Evolutionary conservation across 2,797 vertebrate species (phyloP).

Genomic region (Argya squamiceps): DNA sequence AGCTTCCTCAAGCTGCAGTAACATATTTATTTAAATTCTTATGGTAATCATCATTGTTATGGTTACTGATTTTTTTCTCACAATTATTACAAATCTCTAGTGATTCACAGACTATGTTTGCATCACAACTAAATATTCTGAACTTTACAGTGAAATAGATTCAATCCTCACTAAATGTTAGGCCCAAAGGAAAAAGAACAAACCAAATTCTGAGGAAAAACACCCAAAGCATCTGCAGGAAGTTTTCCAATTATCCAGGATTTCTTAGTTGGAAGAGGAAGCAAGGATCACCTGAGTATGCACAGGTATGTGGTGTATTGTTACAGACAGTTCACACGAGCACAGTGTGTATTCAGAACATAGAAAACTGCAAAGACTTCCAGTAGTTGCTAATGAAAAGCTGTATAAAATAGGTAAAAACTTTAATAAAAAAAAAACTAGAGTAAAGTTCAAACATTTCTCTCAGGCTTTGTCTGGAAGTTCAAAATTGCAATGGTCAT

Average conservation of each 20-base stretch:
- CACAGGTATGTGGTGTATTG: rapidly evolving
- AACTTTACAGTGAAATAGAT: not conserved
- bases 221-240: not conserved
- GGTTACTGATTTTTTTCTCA: not conserved
- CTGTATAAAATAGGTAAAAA: not conserved
- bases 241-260: not conserved
- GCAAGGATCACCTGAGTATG: not conserved
- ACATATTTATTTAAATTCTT: not conserved
- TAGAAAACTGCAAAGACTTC: not conserved
- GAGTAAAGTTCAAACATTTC: not conserved
- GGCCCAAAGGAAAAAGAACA: not conserved
- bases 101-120: not conserved
- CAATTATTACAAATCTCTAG: not conserved
- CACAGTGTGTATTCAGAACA: not conserved
- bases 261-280: not conserved
- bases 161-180: not conserved
- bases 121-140: not conserved
- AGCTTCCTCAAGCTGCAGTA: not conserved
- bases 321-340: not conserved
- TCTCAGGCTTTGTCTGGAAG: not conserved
- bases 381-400: not conserved
- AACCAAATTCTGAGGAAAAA: not conserved
- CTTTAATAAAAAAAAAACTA: not conserved
- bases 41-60: not conserved
- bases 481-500: not conserved